A percentile compares a stretch with the other conserved stretches of the same genome.
Conservation (phyloP, 2,113 vertebrate species). For the Bagarius yarrelli region DNA sequence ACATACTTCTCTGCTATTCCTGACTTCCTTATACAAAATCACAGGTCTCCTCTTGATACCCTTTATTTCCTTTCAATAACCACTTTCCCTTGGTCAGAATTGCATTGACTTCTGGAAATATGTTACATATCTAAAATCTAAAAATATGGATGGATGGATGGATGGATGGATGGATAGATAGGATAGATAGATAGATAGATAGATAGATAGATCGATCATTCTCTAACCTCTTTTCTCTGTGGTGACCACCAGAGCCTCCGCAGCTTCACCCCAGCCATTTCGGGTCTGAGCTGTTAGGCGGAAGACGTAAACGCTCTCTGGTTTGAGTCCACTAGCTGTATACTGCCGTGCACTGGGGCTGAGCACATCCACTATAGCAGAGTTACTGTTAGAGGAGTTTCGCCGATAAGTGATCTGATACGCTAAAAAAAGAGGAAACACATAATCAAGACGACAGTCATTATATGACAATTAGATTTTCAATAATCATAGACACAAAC, state of each 20-base stretch:
- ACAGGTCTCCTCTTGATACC: no score
- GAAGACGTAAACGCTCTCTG: slow-evolving; percentile 89
- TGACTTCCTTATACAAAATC: no score
- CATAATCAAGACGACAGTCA: slow-evolving; percentile 1
- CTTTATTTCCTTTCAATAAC: not conserved
- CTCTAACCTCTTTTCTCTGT: slow-evolving; percentile 91
- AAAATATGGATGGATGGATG: no score
- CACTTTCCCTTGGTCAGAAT: not conserved
- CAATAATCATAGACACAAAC: slow-evolving; percentile 44
- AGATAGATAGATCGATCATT: not conserved
- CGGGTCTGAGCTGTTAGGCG: slow-evolving; percentile 91
- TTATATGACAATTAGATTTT: not conserved
- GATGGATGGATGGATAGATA: no score
- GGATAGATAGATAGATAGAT: not conserved
- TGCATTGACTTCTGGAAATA: not conserved
- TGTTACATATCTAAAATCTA: no score
- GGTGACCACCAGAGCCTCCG: slow-evolving; percentile 93
- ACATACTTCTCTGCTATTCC: no score
- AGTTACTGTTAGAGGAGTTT: slow-evolving; percentile 80
- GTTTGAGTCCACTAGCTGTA: slow-evolving; percentile 81
- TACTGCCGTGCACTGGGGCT: slow-evolving; percentile 87
- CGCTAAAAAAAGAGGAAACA: slow-evolving; percentile 64
- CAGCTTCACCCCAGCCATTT: slow-evolving; percentile 93
- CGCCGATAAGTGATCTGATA: slow-evolving; percentile 91
- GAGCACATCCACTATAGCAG: slow-evolving; percentile 81